A percentile compares a stretch with the other conserved stretches of the same genome.
Conservation (phyloP, 2,797 vertebrate species). For the Etheostoma nigrum region DNA sequence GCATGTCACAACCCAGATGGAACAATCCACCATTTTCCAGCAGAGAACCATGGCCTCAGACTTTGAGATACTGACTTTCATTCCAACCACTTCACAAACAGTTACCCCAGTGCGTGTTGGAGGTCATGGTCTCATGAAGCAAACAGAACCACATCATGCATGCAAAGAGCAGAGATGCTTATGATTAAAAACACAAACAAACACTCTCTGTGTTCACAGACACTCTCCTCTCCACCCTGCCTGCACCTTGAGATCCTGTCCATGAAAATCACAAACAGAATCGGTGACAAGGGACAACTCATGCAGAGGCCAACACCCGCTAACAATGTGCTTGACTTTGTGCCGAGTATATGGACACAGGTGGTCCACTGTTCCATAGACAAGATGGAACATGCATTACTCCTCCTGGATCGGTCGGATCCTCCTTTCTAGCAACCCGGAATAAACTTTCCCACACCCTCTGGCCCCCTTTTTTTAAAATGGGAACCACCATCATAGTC, state of each 20-base stretch:
- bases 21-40: neutral
- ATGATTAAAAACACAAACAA: too few species aligned
- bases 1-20: neutral
- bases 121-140: neutral
- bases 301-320: too few species aligned
- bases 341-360: neutral
- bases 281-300: neutral
- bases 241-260: neutral
- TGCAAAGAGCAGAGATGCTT: neutral
- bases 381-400: too few species aligned
- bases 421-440: too few species aligned
- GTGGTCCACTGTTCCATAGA: too few species aligned
- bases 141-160: neutral
- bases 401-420: too few species aligned
- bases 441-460: too few species aligned
- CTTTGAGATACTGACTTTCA: neutral
- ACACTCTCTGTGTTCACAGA: too few species aligned
- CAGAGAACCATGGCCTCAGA: neutral
- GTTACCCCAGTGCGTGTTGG: neutral
- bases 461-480: too few species aligned
- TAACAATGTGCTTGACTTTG: neutral
- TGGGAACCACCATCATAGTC: too few species aligned
- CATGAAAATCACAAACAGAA: neutral
- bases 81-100: neutral
- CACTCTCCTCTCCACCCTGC: neutral